Evolutionary conservation across 1,140 invertebrate genomes (phyloP), one percentile per base, ranked within the genome.

Genomic region (Drosophila parabipectinata): DNA sequence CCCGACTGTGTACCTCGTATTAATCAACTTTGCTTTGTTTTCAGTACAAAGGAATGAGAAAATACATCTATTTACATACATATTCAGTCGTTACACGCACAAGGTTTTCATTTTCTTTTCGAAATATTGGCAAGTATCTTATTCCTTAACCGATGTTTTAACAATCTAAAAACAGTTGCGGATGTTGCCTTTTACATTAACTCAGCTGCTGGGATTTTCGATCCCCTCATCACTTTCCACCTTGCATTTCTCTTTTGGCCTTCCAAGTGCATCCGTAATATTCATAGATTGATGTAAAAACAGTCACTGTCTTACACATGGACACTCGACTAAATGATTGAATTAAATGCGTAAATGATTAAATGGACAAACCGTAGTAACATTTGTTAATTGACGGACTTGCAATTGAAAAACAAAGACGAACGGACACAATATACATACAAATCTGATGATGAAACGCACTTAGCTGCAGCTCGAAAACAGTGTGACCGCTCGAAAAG

Each of bases 201-300:
- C 47, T 61, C 59, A 64, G 63, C 63, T 67, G 59, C 18, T 14
- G 45, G 30, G 18, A 44, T 44, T 59, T 72, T 67, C 58, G 67
- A 51, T 72, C 54, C 54, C 53, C 71, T 61, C 52, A 54, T 61
- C 68, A 72, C 71, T 73, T 73, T 73, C 68, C 59, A 74, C 71
- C 71, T 67, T 55, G 68, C 68, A 73, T 73, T 73, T 73, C 71
- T 73, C 71, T 63, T 73, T 74, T 54, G 60, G 71, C 48, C 71
- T 73, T 71, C 72, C 53, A 74, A 64, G 72, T 74, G 72, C 72
- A 74, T 74, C 61, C 61, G 72, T 66, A 74, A 74, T 52, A 74
- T 64, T 51, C 26, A 37, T 37, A 12, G 2, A 56, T 57, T 51
- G 52, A 52, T 63, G 57, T 45, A 73, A 53, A 64, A 56, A 74